Conservation (phyloP, 2,113 vertebrate genomes). For the Oncorhynchus gorbuscha region DNA sequence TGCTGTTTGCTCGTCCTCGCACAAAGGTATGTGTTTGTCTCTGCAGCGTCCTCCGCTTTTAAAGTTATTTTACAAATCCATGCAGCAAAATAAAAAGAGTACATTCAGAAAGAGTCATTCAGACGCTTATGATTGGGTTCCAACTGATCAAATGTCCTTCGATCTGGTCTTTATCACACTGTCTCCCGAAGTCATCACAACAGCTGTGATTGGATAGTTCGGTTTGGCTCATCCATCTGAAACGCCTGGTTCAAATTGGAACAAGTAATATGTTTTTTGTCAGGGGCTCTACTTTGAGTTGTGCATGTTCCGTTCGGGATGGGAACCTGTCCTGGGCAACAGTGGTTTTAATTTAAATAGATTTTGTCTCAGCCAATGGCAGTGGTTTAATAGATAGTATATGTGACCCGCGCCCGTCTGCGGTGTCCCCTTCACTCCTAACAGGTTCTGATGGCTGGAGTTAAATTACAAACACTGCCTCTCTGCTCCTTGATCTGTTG, state of each 20-base stretch:
- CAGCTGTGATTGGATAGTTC: not conserved
- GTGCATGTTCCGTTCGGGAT: not conserved
- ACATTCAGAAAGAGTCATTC: not conserved
- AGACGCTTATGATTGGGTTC: not conserved
- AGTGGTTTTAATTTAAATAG: conserved; percentile 72
- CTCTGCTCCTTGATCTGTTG: not conserved
- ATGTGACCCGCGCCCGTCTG: conserved; percentile 24
- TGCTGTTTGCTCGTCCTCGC: not conserved
- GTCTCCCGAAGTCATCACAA: not conserved
- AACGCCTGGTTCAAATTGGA: not conserved
- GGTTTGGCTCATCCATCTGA: not conserved
- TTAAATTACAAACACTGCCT: conserved; percentile 22
- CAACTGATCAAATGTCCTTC: not conserved
- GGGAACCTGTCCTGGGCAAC: conserved; percentile 30
- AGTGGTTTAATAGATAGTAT: conserved; percentile 57
- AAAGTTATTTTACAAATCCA: not conserved
- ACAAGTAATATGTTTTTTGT: conserved; percentile 1
- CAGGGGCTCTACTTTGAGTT: conserved; percentile 10
- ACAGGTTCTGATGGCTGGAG: conserved; percentile 36
- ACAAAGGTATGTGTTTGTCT: not conserved
- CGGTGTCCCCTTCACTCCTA: conserved; percentile 28
- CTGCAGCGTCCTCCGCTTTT: not conserved
- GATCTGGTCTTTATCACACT: not conserved
- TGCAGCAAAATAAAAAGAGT: not conserved
- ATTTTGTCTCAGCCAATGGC: conserved; percentile 63